Evolutionary conservation across 2,888 invertebrate genomes (phyloP), one percentile per base, ranked within the genome.

Genomic region (Hemithea aestivaria): DNA sequence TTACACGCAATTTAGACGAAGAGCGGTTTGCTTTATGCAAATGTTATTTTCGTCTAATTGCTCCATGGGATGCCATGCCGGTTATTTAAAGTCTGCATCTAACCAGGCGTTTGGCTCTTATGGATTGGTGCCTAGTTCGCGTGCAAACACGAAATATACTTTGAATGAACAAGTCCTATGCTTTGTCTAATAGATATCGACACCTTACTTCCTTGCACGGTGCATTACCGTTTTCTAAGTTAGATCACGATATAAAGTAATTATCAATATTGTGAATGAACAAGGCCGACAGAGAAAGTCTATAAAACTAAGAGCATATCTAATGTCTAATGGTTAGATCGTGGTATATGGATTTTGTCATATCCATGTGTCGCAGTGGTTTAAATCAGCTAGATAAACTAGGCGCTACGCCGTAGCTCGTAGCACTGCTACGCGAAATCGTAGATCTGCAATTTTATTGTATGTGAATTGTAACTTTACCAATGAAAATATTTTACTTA

Each of bases 71-170:
- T 16, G 16, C 16, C 2, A 16, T n/a, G n/a, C n/a, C n/a, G n/a
- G n/a, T n/a, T n/a, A n/a, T n/a, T n/a, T n/a, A n/a, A n/a, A n/a
- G n/a, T n/a, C n/a, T n/a, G n/a, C n/a, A n/a, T n/a, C n/a, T n/a
- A n/a, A n/a, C n/a, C n/a, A n/a, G n/a, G n/a, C n/a, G n/a, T n/a
- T n/a, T n/a, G n/a, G n/a, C n/a, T n/a, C n/a, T n/a, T n/a, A n/a
- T n/a, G n/a, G n/a, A n/a, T 2, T 16, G 16, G 5, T 16, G 5
- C 5, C 16, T 16, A 16, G 56, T 63, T 82, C 64, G 78, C 80
- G 73, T 80, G 81, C 64, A 75, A 73, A 77, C 73, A 73, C 76
- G 66, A 71, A 72, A 76, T 78, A 72, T 76, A 77, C 78, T 62
- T 54, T 53, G 58, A 71, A 60, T 66, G 65, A 68, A 64, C 66